A percentile compares a stretch with the other conserved stretches of the same genome.
phyloP scores from a whole-genome alignment of 1,140 invertebrate genomes.

The Pristionchus pacificus region DNA sequence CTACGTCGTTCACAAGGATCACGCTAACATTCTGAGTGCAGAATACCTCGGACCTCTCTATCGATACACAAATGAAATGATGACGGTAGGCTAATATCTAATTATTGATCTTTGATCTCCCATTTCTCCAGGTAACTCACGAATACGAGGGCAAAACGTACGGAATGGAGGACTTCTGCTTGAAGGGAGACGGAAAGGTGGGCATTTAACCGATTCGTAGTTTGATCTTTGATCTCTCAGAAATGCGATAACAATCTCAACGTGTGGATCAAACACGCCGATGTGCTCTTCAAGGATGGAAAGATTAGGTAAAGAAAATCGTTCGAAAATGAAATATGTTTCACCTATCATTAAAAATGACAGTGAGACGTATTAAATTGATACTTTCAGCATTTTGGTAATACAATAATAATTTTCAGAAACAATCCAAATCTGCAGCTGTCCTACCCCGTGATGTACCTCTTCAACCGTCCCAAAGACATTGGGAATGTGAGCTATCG shows the following conservation, averaged over 20 bases:
- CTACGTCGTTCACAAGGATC: conserved; percentile 55
- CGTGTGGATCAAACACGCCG: conserved; percentile 57
- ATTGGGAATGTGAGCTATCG: conserved; percentile 46
- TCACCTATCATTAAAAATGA: no score
- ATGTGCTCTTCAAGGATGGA: conserved; percentile 51
- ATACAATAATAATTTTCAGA: conserved; percentile 21
- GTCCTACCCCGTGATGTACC: conserved; percentile 56
- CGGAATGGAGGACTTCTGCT: conserved; percentile 52
- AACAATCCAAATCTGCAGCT: conserved; percentile 55
- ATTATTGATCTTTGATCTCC: background rate
- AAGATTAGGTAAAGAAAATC: conserved; percentile 23
- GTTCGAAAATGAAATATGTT: no score
- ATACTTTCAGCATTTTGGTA: background rate
- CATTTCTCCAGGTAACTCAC: conserved; percentile 28
- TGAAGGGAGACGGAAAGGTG: conserved; percentile 40
- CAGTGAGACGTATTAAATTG: no score
- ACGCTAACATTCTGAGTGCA: conserved; percentile 52
- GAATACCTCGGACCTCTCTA: conserved; percentile 49
- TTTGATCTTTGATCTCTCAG: conserved; percentile 17
- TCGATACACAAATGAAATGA: conserved; percentile 54
- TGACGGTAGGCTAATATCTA: conserved; percentile 6
- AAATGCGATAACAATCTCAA: conserved; percentile 45
- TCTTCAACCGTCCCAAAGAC: conserved; percentile 56
- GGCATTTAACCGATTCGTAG: conserved; percentile 2
- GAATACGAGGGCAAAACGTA: conserved; percentile 32